phyloP scores from a whole-genome alignment of 2,113 vertebrate species.

The Garra rufa region DNA sequence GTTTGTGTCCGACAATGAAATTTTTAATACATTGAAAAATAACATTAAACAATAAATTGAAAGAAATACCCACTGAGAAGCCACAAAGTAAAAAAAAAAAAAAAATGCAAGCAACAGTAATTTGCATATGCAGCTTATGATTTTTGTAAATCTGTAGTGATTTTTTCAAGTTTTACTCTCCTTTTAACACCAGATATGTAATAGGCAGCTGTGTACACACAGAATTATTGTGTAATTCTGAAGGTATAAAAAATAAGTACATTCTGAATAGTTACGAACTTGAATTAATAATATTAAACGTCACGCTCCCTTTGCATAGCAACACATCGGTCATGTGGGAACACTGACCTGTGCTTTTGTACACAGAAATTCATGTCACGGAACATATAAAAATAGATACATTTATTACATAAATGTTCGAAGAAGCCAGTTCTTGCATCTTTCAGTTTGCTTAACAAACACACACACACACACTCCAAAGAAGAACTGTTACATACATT shows the following conservation, averaged over 20 bases:
- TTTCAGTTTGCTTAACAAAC: conserved; percentile 52
- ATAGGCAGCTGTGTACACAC: conserved; percentile 62
- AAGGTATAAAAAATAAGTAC: conserved; percentile 63
- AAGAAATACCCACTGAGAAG: conserved; percentile 52
- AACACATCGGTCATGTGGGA: conserved; percentile 56
- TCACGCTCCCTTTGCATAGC: conserved; percentile 73
- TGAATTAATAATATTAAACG: conserved; percentile 57
- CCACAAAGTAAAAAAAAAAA: conserved; percentile 43
- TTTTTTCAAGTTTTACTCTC: conserved; percentile 72
- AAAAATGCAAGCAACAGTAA: conserved; percentile 14
- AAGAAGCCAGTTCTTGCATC: conserved; percentile 67
- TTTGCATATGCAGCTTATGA: background rate
- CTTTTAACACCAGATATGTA: conserved; percentile 46
- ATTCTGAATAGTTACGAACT: conserved; percentile 62
- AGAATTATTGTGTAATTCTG: conserved; percentile 54
- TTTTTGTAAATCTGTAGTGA: background rate
- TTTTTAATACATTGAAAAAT: conserved; percentile 32
- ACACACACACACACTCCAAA: conserved; percentile 50
- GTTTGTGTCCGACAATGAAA: conserved; percentile 61
- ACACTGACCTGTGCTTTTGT: conserved; percentile 55
- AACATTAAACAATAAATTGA: conserved; percentile 61
- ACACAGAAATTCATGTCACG: conserved; percentile 55
- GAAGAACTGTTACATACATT: conserved; percentile 54
- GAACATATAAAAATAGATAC: conserved; percentile 63
- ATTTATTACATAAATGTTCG: conserved; percentile 65